Conservation (phyloP, 2,888 invertebrate species). For the Rhyacophila evoluta region DNA sequence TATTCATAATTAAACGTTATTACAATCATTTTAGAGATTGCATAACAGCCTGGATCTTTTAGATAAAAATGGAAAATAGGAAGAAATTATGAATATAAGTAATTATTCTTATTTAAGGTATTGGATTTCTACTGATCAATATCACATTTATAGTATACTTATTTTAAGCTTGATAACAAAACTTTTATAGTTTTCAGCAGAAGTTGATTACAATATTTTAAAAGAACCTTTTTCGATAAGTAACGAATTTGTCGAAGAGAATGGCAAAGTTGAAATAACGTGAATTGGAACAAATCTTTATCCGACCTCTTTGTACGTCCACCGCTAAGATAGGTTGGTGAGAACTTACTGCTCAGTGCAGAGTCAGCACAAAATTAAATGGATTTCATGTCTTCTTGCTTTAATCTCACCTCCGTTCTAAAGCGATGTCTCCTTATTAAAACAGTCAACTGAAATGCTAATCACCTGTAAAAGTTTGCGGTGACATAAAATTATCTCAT, state of each 20-base stretch:
- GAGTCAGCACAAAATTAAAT: constrained; percentile 26
- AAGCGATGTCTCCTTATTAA: constrained; percentile 35
- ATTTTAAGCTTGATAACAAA: neutral
- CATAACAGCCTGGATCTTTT: no score
- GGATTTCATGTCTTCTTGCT: constrained; percentile 27
- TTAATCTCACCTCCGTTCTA: constrained; percentile 34
- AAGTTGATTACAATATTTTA: neutral
- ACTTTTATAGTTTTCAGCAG: neutral
- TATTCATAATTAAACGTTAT: no score
- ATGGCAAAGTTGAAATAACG: neutral
- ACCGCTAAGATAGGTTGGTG: neutral
- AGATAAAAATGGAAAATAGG: no score
- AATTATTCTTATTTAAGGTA: no score
- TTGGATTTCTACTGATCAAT: no score
- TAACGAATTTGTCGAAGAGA: neutral
- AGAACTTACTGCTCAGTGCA: neutral
- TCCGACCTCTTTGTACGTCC: neutral
- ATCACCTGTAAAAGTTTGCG: constrained; percentile 47
- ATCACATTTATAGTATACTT: no score
- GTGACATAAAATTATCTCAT: constrained; percentile 38
- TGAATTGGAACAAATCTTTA: neutral
- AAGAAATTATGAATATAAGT: no score
- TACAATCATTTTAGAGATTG: no score
- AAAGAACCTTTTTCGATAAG: neutral
- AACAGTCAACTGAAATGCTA: constrained; percentile 44